Evolutionary conservation across 2,797 vertebrate genomes (phyloP).

Genomic region (Selene dorsalis): DNA sequence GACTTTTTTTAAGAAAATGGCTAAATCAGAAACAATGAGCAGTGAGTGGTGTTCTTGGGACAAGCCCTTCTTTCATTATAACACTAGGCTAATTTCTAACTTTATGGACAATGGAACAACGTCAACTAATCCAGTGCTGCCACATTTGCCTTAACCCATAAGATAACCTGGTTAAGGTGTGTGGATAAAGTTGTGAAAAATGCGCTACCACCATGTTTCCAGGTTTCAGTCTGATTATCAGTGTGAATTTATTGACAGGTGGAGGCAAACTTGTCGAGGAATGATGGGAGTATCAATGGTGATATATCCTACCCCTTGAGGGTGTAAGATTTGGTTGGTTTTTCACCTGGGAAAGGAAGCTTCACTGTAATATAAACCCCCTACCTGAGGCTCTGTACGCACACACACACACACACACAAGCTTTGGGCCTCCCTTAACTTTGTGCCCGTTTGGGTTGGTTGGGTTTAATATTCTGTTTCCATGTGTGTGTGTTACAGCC

Average conservation of each 20-base stretch:
- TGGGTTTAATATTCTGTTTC: not conserved
- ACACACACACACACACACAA: slow-evolving; percentile 23
- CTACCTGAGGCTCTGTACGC: slow-evolving; percentile 60
- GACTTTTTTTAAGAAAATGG: not conserved
- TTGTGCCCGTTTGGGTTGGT: not conserved
- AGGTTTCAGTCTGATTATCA: slow-evolving; percentile 8
- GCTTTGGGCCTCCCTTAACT: not conserved
- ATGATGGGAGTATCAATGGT: slow-evolving; percentile 2
- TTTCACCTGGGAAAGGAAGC: slow-evolving; percentile 80
- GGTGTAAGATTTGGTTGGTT: slow-evolving; percentile 67
- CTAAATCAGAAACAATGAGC: not conserved
- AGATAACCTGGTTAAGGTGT: not conserved
- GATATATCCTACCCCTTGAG: slow-evolving; percentile 48
- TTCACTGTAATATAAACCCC: slow-evolving; percentile 66
- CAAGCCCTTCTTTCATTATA: too few relatives aligned
- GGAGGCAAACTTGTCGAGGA: slow-evolving; percentile 4
- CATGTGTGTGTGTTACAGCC: not conserved
- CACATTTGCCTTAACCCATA: not conserved
- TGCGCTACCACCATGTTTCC: not conserved
- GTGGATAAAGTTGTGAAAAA: not conserved
- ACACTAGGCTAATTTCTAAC: too few relatives aligned
- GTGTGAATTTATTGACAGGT: slow-evolving; percentile 23
- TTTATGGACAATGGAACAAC: too few relatives aligned
- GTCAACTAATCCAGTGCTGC: too few relatives aligned
- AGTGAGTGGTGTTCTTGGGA: not conserved